phyloP scores from a whole-genome alignment of 2,888 invertebrate genomes.

The Biston betularia region DNA sequence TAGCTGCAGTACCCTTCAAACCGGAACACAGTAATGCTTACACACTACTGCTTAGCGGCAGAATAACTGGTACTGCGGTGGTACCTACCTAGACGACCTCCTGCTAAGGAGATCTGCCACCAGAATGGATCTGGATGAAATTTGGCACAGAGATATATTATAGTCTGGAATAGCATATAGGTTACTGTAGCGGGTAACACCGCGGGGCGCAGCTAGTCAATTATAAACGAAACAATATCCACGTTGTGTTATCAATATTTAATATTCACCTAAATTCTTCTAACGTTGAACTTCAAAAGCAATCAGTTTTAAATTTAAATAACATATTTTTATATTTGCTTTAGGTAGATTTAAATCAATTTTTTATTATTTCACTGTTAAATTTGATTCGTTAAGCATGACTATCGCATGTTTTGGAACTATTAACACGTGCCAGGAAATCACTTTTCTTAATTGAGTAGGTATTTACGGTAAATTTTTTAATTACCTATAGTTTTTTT shows the following conservation, averaged over 20 bases:
- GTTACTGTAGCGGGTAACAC: too few relatives aligned
- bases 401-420: background rate
- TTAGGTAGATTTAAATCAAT: slow-evolving; percentile 7
- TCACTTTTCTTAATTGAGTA: slow-evolving; percentile 7
- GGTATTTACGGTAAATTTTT: slow-evolving; percentile 7
- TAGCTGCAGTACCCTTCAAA: too few relatives aligned
- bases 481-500: background rate
- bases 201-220: too few relatives aligned
- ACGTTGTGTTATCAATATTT: background rate
- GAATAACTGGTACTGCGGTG: too few relatives aligned
- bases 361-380: background rate
- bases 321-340: slow-evolving; percentile 2
- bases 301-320: background rate
- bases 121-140: too few relatives aligned
- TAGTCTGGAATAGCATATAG: too few relatives aligned
- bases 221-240: background rate
- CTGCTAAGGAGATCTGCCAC: too few relatives aligned
- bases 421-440: slow-evolving; percentile 10
- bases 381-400: background rate
- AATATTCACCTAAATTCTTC: background rate
- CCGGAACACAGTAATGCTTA: too few relatives aligned
- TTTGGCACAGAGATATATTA: too few relatives aligned
- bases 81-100: too few relatives aligned
- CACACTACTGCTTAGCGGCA: too few relatives aligned
- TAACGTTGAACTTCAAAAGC: slow-evolving; percentile 9